Conservation (phyloP, 2,888 invertebrate species). For the Eulithis prunata region DNA sequence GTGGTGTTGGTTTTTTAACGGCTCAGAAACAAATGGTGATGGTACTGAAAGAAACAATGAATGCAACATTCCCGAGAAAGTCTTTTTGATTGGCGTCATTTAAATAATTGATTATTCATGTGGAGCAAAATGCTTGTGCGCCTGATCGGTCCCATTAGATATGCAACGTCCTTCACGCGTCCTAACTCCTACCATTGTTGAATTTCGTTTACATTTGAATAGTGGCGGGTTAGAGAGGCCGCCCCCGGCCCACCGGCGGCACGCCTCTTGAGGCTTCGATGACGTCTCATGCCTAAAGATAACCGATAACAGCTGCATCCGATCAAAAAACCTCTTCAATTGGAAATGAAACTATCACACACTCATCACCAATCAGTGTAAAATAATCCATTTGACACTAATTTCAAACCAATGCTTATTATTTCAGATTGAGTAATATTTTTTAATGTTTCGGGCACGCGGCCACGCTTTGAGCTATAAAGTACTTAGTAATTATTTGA, state of each 20-base stretch:
- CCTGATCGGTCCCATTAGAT: conserved; percentile 78
- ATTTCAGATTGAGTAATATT: conserved; percentile 60
- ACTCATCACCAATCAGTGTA: conserved; percentile 35
- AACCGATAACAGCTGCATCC: conserved; percentile 36
- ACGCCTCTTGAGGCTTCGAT: conserved; percentile 63
- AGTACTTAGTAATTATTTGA: conserved; percentile 65
- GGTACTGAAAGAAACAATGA: conserved; percentile 55
- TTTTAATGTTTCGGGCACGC: conserved; percentile 54
- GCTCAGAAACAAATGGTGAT: conserved; percentile 47
- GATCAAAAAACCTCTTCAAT: conserved; percentile 36
- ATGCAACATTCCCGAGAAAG: conserved; percentile 66
- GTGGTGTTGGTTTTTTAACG: conserved; percentile 67
- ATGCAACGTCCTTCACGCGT: conserved; percentile 83
- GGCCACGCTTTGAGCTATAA: conserved; percentile 57
- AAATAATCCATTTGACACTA: conserved; percentile 57
- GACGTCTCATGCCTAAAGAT: conserved; percentile 45
- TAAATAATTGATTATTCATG: conserved; percentile 84
- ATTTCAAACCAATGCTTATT: conserved; percentile 55
- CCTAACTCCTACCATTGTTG: conserved; percentile 83
- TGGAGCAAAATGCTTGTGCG: conserved; percentile 76
- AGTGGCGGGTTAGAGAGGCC: conserved; percentile 69
- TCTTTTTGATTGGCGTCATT: conserved; percentile 74
- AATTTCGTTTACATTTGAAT: conserved; percentile 80
- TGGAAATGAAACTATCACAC: conserved; percentile 31
- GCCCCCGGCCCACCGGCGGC: conserved; percentile 64